These are phyloP conservation scores for Papilio demoleus DNA, from an alignment of 2,888 invertebrate genomes.

Conservation along the genomic window DNA sequence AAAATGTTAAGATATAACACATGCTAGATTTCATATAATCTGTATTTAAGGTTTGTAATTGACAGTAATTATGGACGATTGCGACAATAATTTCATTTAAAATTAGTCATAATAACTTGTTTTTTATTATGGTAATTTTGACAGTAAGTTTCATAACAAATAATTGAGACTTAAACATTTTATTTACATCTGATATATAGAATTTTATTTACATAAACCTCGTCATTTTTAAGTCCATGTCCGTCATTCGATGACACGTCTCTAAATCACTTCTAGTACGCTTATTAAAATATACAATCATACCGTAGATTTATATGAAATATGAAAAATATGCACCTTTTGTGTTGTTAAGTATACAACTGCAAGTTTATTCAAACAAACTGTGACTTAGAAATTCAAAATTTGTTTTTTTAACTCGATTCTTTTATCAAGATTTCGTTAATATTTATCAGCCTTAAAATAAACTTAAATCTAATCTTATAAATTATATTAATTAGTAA, in stretches of 20 bases:
- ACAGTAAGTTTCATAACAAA: neutral
- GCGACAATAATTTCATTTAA: neutral
- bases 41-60: constrained; percentile 1
- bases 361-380: neutral
- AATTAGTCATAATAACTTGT: neutral
- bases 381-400: neutral
- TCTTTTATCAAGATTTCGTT: neutral
- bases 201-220: neutral
- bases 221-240: constrained; percentile 36
- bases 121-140: neutral
- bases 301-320: too few species aligned
- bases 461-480: constrained; percentile 21
- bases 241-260: neutral
- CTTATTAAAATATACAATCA: neutral
- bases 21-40: neutral
- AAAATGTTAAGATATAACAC: constrained; percentile 18
- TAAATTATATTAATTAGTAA: constrained; percentile 20
- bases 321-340: neutral
- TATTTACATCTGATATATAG: neutral
- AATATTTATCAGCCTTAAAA: constrained; percentile 21
- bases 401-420: neutral
- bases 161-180: neutral
- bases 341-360: neutral
- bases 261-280: constrained; percentile 4
- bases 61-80: constrained; percentile 7